These are phyloP conservation scores for Orycteropus afer DNA, from an alignment of 2,113 vertebrate species.

Conservation along the genomic window DNA sequence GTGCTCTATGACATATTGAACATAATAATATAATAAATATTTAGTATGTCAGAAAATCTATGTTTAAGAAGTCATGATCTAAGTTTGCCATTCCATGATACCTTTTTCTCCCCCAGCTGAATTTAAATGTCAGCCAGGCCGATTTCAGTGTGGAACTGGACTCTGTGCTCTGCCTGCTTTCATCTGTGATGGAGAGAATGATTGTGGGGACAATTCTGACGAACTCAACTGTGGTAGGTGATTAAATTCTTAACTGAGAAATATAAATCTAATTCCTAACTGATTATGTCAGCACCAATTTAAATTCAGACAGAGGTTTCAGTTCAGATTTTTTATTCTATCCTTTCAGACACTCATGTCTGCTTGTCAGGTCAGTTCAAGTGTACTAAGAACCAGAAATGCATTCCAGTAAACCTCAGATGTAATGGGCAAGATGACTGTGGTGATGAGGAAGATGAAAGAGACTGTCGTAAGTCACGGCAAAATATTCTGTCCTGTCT, in stretches of 20 bases:
- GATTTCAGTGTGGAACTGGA: conserved; percentile 98
- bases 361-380: conserved; percentile 98
- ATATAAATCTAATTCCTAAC: background rate
- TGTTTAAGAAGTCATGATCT: background rate
- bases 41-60: background rate
- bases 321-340: background rate
- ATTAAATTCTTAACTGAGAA: background rate
- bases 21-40: background rate
- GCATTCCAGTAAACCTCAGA: conserved; percentile 96
- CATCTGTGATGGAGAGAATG: conserved; percentile 98
- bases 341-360: conserved; percentile 94
- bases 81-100: background rate
- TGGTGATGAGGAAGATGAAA: conserved; percentile 97
- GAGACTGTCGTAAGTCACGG: conserved; percentile 95
- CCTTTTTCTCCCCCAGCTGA: conserved; percentile 89
- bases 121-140: conserved; percentile 97
- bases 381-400: conserved; percentile 96
- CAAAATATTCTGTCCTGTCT: background rate
- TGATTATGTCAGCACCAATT: background rate
- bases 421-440: conserved; percentile 99
- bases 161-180: conserved; percentile 98
- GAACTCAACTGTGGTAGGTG: conserved; percentile 96
- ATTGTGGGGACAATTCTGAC: conserved; percentile 98
- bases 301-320: background rate
- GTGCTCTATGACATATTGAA: background rate